Base-by-base conservation (phyloP, 2,888 invertebrate species). In the Plagiodera versicolora region DNA sequence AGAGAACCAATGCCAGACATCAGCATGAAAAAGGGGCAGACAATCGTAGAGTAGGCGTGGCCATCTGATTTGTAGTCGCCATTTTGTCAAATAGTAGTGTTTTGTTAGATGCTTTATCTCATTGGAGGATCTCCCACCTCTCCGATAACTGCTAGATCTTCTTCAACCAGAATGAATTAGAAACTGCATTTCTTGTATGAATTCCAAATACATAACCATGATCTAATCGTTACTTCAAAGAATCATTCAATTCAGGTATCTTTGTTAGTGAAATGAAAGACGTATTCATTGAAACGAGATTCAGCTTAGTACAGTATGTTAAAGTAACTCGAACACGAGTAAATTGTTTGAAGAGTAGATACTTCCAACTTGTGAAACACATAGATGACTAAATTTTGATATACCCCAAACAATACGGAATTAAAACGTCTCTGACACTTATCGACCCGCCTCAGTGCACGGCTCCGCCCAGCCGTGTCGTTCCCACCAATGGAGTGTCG, bases 41-140 rank as follows among this genome's bases (percentile, higher is more conserved):
- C 78, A 78, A 80, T 81, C 80, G 79, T 78, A 79, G 78, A 77
- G 75, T 70, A 75, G 80, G 80, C 75, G 80, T 75, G 70, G 79
- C 75, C 72, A 72, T 73, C 77, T 81, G 81, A 81, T 81, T 81
- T 81, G 81, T 80, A 80, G 81, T 80, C 81, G 81, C 81, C 81
- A 81, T 81, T 81, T 81, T 81, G 81, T 81, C 81, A 81, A 80
- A 81, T 81, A 80, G 80, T 80, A 79, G 78, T 81, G 81, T 81
- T 81, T 81, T 81, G 80, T 80, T 79, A 80, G 77, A 74, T 72
- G 74, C 73, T 75, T 80, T 81, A 81, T 81, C 81, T 79, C 75
- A 81, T 81, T 81, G 81, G 81, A 77, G 72, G 74, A 81, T 80
- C 81, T 81, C 80, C 79, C 79, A 77, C 79, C 77, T 78, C 73